These are phyloP conservation scores for Microtus richardsoni DNA, from an alignment of 2,113 vertebrate species.

Conservation along the genomic window DNA sequence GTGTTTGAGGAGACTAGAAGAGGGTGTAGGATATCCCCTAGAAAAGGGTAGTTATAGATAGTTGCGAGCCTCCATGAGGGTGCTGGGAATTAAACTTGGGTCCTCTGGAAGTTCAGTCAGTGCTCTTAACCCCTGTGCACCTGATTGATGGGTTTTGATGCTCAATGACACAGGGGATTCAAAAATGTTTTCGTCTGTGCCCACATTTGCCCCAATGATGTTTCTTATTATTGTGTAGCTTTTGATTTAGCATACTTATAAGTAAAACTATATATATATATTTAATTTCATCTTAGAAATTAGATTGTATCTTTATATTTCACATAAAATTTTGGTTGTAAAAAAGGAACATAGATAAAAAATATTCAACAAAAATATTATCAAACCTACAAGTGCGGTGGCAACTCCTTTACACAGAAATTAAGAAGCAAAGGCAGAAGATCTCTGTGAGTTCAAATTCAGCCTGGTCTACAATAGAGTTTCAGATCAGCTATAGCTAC, in stretches of 20 bases:
- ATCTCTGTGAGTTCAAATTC: background rate
- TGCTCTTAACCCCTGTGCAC: background rate
- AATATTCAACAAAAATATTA: slow-evolving; percentile 21
- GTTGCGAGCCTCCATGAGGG: background rate
- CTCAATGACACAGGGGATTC: background rate
- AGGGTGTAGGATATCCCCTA: background rate
- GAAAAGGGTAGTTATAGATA: background rate
- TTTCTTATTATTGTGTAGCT: background rate
- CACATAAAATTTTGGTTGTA: background rate
- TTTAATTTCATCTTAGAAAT: background rate
- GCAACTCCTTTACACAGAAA: background rate
- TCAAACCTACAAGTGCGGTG: background rate
- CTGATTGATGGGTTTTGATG: background rate
- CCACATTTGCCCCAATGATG: background rate
- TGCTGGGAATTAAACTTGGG: background rate
- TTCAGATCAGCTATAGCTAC: background rate
- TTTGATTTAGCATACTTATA: background rate
- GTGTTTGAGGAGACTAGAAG: background rate
- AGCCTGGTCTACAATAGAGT: background rate
- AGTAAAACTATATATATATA: background rate
- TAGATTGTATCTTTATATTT: background rate
- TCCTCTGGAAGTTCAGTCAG: background rate
- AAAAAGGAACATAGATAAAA: background rate
- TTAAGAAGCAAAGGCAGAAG: background rate
- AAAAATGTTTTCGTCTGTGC: background rate